Evolutionary conservation across 2,888 invertebrate genomes (phyloP).

Genomic region (Clepsis dumicolana): DNA sequence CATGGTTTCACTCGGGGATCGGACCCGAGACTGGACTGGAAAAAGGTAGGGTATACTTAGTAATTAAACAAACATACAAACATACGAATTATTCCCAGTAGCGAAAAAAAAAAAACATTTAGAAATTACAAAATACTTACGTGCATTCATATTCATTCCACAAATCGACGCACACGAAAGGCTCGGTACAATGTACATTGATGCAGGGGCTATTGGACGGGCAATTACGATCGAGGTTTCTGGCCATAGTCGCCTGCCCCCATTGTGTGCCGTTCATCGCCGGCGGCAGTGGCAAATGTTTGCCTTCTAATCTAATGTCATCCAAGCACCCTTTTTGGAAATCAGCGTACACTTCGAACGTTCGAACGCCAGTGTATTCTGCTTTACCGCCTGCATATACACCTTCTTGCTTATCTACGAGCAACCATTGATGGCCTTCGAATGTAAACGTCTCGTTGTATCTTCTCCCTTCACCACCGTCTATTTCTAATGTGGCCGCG

Average conservation of each 20-base stretch:
- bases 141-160: slow-evolving; percentile 99
- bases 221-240: slow-evolving; percentile 96
- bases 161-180: slow-evolving; percentile 97
- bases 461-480: slow-evolving; percentile 97
- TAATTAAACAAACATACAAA: slow-evolving; percentile 22
- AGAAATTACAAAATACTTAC: slow-evolving; percentile 87
- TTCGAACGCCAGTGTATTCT: slow-evolving; percentile 96
- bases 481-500: slow-evolving; percentile 96
- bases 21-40: neutral
- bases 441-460: slow-evolving; percentile 97
- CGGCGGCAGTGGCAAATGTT: slow-evolving; percentile 96
- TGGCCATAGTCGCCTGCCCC: slow-evolving; percentile 97
- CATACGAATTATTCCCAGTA: slow-evolving; percentile 11
- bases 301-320: slow-evolving; percentile 94
- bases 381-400: slow-evolving; percentile 98
- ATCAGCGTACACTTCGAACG: slow-evolving; percentile 97
- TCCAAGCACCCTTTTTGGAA: slow-evolving; percentile 95
- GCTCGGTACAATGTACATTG: slow-evolving; percentile 96
- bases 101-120: neutral
- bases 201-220: slow-evolving; percentile 98
- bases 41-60: neutral
- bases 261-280: slow-evolving; percentile 98
- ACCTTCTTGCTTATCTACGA: slow-evolving; percentile 97
- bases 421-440: slow-evolving; percentile 95
- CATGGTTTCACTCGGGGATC: slow-evolving; percentile 9